These are phyloP conservation scores for Phalacrocorax carbo DNA, from an alignment of 2,113 vertebrate genomes.

Conservation along the genomic window DNA sequence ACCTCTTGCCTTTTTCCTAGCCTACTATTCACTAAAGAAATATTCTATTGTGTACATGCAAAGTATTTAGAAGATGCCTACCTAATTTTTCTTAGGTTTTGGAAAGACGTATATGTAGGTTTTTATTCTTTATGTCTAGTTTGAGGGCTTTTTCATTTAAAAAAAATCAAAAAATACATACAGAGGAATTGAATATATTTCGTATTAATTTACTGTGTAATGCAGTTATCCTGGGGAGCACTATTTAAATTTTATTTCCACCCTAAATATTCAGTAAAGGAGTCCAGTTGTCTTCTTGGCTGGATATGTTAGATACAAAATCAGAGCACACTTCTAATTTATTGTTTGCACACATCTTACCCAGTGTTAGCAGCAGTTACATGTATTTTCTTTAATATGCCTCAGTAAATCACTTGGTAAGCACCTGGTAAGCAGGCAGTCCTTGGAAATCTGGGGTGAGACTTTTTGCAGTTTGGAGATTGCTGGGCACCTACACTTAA, in stretches of 20 bases:
- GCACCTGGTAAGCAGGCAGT: background rate
- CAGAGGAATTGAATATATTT: background rate
- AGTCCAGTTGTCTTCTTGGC: background rate
- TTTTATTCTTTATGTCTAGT: background rate
- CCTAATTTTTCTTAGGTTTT: background rate
- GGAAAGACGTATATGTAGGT: background rate
- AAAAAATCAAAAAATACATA: background rate
- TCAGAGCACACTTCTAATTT: background rate
- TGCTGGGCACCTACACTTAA: background rate
- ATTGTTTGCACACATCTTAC: background rate
- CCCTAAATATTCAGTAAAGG: background rate
- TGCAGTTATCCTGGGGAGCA: background rate
- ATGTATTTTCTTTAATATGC: background rate
- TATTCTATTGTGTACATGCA: background rate
- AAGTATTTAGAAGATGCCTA: background rate
- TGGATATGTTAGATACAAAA: slow-evolving; percentile 10
- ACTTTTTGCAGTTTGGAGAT: background rate
- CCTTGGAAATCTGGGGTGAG: background rate
- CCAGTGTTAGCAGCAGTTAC: background rate
- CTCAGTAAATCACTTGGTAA: background rate
- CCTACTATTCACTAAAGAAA: background rate
- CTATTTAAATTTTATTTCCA: slow-evolving; percentile 1
- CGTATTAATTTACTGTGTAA: background rate
- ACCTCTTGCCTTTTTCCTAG: background rate
- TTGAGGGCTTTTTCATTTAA: background rate